Evolutionary conservation across 2,888 invertebrate species (phyloP), one percentile per base, ranked within the genome.

Genomic region (Scrobipalpa costella): DNA sequence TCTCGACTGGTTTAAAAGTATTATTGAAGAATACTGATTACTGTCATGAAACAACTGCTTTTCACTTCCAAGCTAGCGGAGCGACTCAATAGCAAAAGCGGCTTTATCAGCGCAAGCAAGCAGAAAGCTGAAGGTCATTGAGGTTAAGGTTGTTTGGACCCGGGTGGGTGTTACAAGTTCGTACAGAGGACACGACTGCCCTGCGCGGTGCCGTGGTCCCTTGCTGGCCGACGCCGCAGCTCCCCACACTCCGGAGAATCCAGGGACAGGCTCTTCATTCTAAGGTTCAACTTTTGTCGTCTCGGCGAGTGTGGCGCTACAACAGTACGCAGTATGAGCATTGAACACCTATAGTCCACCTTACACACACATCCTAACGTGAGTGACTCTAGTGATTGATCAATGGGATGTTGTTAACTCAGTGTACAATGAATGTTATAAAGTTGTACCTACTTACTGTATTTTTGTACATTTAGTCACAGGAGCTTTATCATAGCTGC

Each of bases 181-280:
- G 93, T 93, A 94, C 93, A 94, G 88, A 93, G 91, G 74, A 93
- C 91, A 79, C 93, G 89, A 90, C 93, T 93, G 85, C 93, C 90
- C 80, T 92, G 91, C 66, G 92, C 85, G 69, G 90, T 79, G 66
- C 76, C 80, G 68, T 85, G 86, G 72, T 89, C 90, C 66, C 92
- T 80, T 65, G 78, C 71, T 40, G 91, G 94, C 62, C 96, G 94
- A 55, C 97, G 93, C 76, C 97, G 92, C 79, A 93, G 87, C 84
- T 97, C 97, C 67, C 96, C 95, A 76, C 97, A 97, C 88, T 98
- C 98, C 69, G 98, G 98, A 38, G 98, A 98, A 88, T 98, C 98
- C 94, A 98, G 92, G 68, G 98, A 98, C 78, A 98, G 94, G 85
- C 98, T 98, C 94, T 99, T 98, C 98, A 98, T 98, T 85, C 98